phyloP scores from a whole-genome alignment of 92 coral and sea anemone genomes.

The Bergia puertoricense region DNA sequence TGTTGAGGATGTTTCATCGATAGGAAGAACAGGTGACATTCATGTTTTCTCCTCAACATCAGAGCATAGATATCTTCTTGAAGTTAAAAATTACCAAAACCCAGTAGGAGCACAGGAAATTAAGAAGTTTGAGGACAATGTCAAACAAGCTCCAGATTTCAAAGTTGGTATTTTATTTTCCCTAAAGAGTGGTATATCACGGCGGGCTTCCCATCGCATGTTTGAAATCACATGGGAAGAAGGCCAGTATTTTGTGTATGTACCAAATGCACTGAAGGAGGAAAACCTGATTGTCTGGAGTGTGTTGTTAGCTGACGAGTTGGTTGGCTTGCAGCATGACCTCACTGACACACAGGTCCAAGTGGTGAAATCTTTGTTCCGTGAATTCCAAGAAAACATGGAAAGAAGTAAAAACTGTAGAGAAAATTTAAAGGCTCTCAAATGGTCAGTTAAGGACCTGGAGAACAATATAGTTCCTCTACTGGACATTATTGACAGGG shows the following conservation, averaged over 20 bases:
- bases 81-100: constrained; percentile 44
- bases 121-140: constrained; percentile 46
- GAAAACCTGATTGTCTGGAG: constrained; percentile 63
- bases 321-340: constrained; percentile 43
- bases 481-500: constrained; percentile 26
- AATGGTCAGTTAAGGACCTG: background rate
- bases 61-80: constrained; percentile 52
- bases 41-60: constrained; percentile 37
- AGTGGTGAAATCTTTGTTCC: constrained; percentile 18
- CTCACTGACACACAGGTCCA: constrained; percentile 31
- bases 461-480: constrained; percentile 25
- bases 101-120: constrained; percentile 33
- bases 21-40: constrained; percentile 55
- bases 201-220: constrained; percentile 33
- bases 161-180: constrained; percentile 68
- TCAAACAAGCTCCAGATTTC: constrained; percentile 23
- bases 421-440: constrained; percentile 30
- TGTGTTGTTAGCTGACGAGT: constrained; percentile 61
- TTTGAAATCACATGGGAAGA: constrained; percentile 46
- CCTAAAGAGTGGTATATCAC: constrained; percentile 51
- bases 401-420: constrained; percentile 41
- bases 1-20: constrained; percentile 9
- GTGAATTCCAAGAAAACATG: constrained; percentile 40
- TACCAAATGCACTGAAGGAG: constrained; percentile 59
- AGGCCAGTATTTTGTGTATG: constrained; percentile 54